Conservation (phyloP, 2,113 vertebrate genomes). For the Anoura caudifer region DNA sequence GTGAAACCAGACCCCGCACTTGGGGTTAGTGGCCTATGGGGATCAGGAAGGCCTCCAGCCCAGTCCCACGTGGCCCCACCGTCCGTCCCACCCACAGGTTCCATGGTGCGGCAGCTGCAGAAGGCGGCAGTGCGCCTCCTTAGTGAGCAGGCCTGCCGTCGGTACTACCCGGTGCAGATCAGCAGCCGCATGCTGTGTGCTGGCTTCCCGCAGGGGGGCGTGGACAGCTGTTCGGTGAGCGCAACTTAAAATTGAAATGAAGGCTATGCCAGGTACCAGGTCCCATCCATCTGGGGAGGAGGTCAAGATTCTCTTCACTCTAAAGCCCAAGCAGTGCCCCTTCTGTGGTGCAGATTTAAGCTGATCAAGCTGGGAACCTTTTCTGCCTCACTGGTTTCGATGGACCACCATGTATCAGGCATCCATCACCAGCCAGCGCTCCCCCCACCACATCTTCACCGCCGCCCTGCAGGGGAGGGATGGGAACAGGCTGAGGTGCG, state of each 20-base stretch:
- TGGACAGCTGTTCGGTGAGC: constrained; percentile 95
- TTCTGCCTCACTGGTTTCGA: neutral
- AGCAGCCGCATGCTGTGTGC: constrained; percentile 94
- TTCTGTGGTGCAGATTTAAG: rapidly evolving
- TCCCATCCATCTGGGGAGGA: neutral
- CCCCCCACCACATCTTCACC: rapidly evolving
- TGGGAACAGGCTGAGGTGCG: no score
- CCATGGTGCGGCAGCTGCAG: constrained; percentile 88
- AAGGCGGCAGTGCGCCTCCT: constrained; percentile 90
- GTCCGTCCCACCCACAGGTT: constrained; percentile 75
- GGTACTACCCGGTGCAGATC: constrained; percentile 88
- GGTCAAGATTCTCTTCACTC: rapidly evolving
- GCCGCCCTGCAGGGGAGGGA: rapidly evolving
- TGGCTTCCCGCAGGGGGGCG: constrained; percentile 87
- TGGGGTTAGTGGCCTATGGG: rapidly evolving
- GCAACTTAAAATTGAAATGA: rapidly evolving
- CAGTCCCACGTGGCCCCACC: rapidly evolving
- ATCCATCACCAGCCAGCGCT: neutral
- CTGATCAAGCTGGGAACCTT: neutral
- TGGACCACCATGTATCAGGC: neutral
- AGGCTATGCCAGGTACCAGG: no score
- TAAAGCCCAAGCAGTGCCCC: neutral
- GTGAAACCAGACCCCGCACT: neutral
- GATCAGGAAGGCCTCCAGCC: neutral
- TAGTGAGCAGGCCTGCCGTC: constrained; percentile 86